Evolutionary conservation across 1,140 invertebrate genomes (phyloP).

Genomic region (Psilanteris sp.): DNA sequence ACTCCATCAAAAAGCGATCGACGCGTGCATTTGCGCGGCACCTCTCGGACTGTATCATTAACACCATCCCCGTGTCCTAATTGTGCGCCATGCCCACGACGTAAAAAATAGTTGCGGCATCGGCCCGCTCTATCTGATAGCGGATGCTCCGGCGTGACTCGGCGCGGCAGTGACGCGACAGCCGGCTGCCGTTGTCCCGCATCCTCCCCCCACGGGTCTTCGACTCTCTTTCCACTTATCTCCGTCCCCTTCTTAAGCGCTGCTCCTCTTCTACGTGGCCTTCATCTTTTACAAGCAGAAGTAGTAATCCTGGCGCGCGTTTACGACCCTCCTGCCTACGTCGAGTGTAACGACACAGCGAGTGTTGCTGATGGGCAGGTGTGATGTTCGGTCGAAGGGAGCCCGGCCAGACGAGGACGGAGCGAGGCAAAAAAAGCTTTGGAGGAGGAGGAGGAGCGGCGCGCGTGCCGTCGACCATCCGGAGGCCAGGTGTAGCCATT

Average conservation of each 20-base stretch:
- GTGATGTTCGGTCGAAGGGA: constrained; percentile 67
- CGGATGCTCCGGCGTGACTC: too few species aligned
- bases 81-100: too few species aligned
- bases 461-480: constrained; percentile 78
- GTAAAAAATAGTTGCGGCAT: too few species aligned
- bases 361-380: constrained; percentile 76
- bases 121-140: constrained; percentile 17
- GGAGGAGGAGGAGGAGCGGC: constrained; percentile 52
- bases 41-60: too few species aligned
- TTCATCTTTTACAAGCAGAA: constrained; percentile 48
- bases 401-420: constrained; percentile 14
- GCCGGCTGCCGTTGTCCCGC: constrained; percentile 65
- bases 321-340: constrained; percentile 72
- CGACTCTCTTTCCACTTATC: constrained; percentile 29
- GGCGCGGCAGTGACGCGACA: constrained; percentile 50
- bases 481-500: constrained; percentile 76
- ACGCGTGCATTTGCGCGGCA: too few species aligned
- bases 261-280: constrained; percentile 10
- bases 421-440: constrained; percentile 30
- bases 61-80: too few species aligned
- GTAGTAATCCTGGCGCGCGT: constrained; percentile 74
- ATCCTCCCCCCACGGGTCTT: constrained; percentile 44
- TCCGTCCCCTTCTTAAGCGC: constrained; percentile 28
- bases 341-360: constrained; percentile 66
- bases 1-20: too few species aligned